Base-by-base conservation (phyloP, 2,113 vertebrate species). In the Chamaea fasciata region DNA sequence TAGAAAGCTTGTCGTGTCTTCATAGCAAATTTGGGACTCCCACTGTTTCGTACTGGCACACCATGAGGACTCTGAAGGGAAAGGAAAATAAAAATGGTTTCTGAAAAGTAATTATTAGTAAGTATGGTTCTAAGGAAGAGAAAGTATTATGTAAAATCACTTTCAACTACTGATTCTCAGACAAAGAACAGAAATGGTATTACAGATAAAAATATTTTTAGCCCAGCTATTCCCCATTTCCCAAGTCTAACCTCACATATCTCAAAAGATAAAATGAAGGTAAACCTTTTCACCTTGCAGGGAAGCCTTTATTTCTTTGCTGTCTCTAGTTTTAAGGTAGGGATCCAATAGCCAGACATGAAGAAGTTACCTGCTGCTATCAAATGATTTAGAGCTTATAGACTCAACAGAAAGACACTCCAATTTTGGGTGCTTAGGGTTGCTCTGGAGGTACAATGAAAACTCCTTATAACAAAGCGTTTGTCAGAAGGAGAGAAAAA, bases 1-100 rank as follows among this genome's bases (percentile, higher is more conserved):
- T 98, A 99, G 95, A 99, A 99, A 44, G 99, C 99, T 98, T 99
- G 99, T 41, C 99, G 95, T 26, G 99, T 99, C 97, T 99, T 99
- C 98, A 99, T 99, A 6, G 99, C 99, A 79, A 99, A 99, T 96
- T 99, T 99, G 79, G 99, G 99, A 96, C 99, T 99, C 76, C 98
- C 98, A 57, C 98, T 98, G 97, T 99, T 99, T 63, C 99, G 97
- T 87, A 98, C 96, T 50, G 99, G 98, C 70, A 98, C 64, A 35
- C 99, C 98, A 11, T 99, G 99, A 89, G 99, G 99, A 97, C 98
- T 99, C 99, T 99, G 85, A 24, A 91, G 95, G 57, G 90, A 88
- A 86, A 85, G 70, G 91, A 82, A 94, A 78, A 85, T 5, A 60
- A 63, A 65, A 35, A 57, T 5, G 5, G 33, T 53, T 81, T 73